Evolutionary conservation across 2,888 invertebrate genomes (phyloP), one percentile per base, ranked within the genome.

Genomic region (Sesamia inferens): DNA sequence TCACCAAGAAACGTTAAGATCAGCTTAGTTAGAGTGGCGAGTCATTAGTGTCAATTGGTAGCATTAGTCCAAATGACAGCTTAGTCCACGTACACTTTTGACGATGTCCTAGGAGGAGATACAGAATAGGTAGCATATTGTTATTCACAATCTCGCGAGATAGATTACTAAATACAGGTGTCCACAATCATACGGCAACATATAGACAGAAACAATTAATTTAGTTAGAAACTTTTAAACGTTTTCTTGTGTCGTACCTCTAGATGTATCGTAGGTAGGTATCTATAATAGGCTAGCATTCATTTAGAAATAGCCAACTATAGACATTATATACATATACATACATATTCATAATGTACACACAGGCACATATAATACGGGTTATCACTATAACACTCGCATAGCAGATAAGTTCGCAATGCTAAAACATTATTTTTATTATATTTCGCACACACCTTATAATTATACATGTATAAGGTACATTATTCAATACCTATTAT

Each of bases 331-430:
- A 75, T 67, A 76, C 62, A 64, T 64, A 72, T 78, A 79, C 73
- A 82, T 81, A 82, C 73, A 82, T 81, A 82, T 71, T 83, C 75
- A 80, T 80, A 80, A 64, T 75, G 66, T 71, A 64, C 57, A 82
- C 64, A 78, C 55, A 79, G 66, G 69, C 74, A 78, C 78, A 79
- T 79, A 78, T 76, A 71, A 76, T 68, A 69, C 24, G 66, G 63
- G 22, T 79, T 62, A 62, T 22, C 61, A 71, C 64, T 64, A 44
- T 65, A 66, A 67, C 83, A 81, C 77, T 88, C 89, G 89, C 90
- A 78, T 70, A 59, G 87, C 88, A 76, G 69, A 77, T 85, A 81
- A 80, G 44, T 79, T 89, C 88, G 89, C 89, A 83, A 73, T 62
- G 88, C 85, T 74, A 70, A 70, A 77, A 74, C 63, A 79, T 72